A percentile compares a stretch with the other conserved stretches of the same genome.
phyloP scores from a whole-genome alignment of 2,113 vertebrate species.

The Pelecanoides urinatrix region DNA sequence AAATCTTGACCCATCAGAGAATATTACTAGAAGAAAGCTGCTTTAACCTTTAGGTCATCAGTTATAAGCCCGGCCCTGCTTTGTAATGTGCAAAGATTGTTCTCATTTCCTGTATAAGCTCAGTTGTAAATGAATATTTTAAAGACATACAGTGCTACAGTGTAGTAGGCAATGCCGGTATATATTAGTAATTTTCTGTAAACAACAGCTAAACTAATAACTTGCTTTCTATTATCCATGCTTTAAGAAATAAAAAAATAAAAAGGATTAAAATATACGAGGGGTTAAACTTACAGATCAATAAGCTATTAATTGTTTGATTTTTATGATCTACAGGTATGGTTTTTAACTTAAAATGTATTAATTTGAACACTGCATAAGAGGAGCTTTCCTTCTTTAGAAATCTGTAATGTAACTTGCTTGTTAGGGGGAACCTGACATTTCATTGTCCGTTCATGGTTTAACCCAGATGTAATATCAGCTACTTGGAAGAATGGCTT shows the following conservation, averaged over 20 bases:
- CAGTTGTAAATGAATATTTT: background rate
- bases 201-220: background rate
- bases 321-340: background rate
- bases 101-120: background rate
- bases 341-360: background rate
- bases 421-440: background rate
- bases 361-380: background rate
- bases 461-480: constrained; percentile 90
- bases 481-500: constrained; percentile 97
- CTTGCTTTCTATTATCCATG: background rate
- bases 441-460: background rate
- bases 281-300: background rate
- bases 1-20: background rate
- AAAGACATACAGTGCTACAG: background rate
- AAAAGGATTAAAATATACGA: background rate
- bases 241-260: background rate
- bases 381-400: background rate
- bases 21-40: background rate
- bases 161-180: background rate
- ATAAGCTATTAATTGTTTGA: background rate
- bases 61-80: background rate
- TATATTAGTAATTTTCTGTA: background rate
- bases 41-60: background rate
- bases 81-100: background rate
- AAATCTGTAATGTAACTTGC: background rate